These are phyloP conservation scores for Vidua chalybeata DNA, from an alignment of 2,113 vertebrate species.

Conservation along the genomic window DNA sequence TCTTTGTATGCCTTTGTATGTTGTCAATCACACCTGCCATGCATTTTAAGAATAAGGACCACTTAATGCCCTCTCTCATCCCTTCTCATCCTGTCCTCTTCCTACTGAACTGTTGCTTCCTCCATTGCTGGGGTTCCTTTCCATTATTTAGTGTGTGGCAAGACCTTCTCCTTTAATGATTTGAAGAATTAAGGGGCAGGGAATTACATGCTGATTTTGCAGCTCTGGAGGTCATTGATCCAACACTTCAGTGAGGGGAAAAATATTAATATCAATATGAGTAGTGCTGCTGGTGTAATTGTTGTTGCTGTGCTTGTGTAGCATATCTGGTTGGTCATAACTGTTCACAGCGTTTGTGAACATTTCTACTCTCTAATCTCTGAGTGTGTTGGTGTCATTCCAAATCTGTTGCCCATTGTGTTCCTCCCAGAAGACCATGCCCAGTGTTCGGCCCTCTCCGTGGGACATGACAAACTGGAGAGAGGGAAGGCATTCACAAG, in stretches of 20 bases:
- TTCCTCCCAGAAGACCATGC: background rate
- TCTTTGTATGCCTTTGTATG: background rate
- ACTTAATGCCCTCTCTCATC: background rate
- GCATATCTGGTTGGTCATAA: background rate
- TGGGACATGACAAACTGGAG: background rate
- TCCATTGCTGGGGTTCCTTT: background rate
- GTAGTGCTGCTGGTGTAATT: background rate
- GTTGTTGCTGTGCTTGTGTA: background rate
- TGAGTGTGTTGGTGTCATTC: background rate
- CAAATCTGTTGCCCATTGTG: accelerated
- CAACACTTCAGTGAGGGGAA: background rate
- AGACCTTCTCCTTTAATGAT: background rate
- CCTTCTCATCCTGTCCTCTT: background rate
- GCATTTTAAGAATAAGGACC: background rate
- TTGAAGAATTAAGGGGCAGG: background rate
- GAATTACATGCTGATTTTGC: background rate
- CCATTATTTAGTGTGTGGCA: background rate
- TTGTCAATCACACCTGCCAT: background rate
- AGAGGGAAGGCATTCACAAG: too few relatives aligned
- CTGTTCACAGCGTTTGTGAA: accelerated
- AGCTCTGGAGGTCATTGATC: background rate
- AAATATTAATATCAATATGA: accelerated
- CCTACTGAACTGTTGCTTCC: background rate
- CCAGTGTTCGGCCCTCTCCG: background rate
- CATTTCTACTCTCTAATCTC: background rate